These are phyloP conservation scores for Dolichoris vasculosae DNA, from an alignment of 1,140 invertebrate species.

Conservation along the genomic window DNA sequence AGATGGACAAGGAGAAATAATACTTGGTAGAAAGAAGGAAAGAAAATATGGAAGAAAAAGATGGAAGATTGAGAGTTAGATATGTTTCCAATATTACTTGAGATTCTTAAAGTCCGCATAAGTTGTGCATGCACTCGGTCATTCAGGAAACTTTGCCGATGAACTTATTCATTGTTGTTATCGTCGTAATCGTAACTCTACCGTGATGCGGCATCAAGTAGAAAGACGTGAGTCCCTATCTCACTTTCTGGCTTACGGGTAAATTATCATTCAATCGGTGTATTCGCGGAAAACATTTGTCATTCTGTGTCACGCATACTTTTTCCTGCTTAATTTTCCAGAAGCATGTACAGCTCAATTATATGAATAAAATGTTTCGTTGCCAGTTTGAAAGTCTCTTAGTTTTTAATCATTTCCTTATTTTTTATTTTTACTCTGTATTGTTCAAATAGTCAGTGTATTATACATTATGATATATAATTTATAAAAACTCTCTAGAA, in stretches of 20 bases:
- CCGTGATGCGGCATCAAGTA: conserved; percentile 46
- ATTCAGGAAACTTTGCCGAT: conserved; percentile 55
- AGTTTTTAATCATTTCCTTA: neutral
- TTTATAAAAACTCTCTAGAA: too few species aligned
- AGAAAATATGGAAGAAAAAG: conserved; percentile 11
- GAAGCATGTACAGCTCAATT: neutral
- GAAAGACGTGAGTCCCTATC: conserved; percentile 32
- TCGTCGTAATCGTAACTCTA: neutral
- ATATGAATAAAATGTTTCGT: neutral
- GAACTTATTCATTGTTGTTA: conserved; percentile 54
- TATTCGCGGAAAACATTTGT: conserved; percentile 28
- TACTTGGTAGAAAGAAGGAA: conserved; percentile 16
- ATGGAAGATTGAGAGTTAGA: neutral
- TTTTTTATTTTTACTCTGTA: neutral
- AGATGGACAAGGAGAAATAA: conserved; percentile 19
- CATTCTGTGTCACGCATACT: neutral
- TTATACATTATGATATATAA: too few species aligned
- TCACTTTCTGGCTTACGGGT: neutral
- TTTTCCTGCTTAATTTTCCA: conserved; percentile 33
- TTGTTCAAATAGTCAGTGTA: too few species aligned
- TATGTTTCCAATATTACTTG: conserved; percentile 47
- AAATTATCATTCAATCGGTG: conserved; percentile 45
- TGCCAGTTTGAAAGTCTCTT: neutral
- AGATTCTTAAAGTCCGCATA: conserved; percentile 50
- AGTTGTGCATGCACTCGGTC: conserved; percentile 33